A percentile compares a stretch with the other conserved stretches of the same genome.
These are phyloP conservation scores for Sebastes kiyomatsui DNA, from an alignment of 2,797 vertebrate species.

Conservation along the genomic window DNA sequence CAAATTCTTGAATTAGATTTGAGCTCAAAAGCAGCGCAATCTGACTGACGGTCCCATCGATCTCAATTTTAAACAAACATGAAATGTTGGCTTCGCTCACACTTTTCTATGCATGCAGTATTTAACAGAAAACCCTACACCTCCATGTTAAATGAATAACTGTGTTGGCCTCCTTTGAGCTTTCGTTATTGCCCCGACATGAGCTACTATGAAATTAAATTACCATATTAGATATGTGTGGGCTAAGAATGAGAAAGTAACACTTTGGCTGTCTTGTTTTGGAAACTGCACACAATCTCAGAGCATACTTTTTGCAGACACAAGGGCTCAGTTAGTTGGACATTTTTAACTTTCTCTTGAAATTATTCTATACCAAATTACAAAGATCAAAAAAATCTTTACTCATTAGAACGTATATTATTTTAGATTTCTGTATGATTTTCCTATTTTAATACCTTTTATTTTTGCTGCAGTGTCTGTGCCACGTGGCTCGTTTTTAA, in stretches of 20 bases:
- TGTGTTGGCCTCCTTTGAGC: slow-evolving; percentile 13
- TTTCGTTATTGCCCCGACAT: slow-evolving; percentile 1
- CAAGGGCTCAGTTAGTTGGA: slow-evolving; percentile 43
- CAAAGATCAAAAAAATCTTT: slow-evolving; percentile 14
- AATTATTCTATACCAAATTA: slow-evolving; percentile 45
- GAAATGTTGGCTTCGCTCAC: slow-evolving; percentile 15
- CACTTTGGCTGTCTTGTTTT: neutral
- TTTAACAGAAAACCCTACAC: slow-evolving; percentile 12
- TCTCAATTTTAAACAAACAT: slow-evolving; percentile 2
- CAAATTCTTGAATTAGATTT: slow-evolving; percentile 4
- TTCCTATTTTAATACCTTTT: slow-evolving; percentile 34
- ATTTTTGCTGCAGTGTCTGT: slow-evolving; percentile 45
- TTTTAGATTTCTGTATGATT: slow-evolving; percentile 38
- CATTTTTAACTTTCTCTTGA: neutral
- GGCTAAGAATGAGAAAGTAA: neutral
- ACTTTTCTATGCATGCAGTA: slow-evolving; percentile 34
- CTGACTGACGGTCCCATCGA: neutral
- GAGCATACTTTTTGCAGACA: slow-evolving; percentile 27
- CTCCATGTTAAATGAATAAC: neutral
- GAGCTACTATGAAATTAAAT: slow-evolving; percentile 1
- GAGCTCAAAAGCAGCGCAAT: slow-evolving; percentile 14
- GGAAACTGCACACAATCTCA: slow-evolving; percentile 16
- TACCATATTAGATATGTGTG: slow-evolving; percentile 10
- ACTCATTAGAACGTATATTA: slow-evolving; percentile 3
- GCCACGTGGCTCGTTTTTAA: slow-evolving; percentile 44